Base-by-base conservation (phyloP, 2,113 vertebrate genomes). In the Perccottus glenii region DNA sequence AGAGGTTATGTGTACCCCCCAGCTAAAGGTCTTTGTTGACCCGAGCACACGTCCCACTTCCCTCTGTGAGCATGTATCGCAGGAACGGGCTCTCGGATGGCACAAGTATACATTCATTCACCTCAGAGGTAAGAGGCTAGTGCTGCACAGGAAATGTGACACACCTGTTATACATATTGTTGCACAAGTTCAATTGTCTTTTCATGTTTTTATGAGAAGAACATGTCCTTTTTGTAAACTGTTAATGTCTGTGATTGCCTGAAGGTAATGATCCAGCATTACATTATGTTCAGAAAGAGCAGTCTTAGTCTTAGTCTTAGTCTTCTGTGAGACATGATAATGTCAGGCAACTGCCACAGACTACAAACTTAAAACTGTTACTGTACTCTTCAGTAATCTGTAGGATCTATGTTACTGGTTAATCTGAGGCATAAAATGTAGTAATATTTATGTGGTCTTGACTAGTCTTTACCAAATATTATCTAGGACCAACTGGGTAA, bases 11-110 rank as follows among this genome's bases (percentile, higher is more conserved):
- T 71, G 81, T 76, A 67, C 50, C 56, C 67, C 71, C 69, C 73
- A 88, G 85, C 83, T 90, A 61, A 88, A 91, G 81, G 82, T 72
- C 53, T 64, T 61, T 46, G 85, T 61, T 9, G 73, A 77, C 82
- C 69, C 63, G 35, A 65, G 61, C 76, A 65, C 52, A 32, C 45
- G 66, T 69, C 69, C 16, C 64, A 75, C 32, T 70, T 71, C 50
- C 72, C 63, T 71, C 70, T 88, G 83, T 81, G 86, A 91, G 86
- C 79, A 93, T 93, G 91, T 93, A 93, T 89, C 91, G 88, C 84
- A 91, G 86, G 87, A 92, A 93, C 81, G 92, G 92, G 53, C 90
- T 92, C 48, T 89, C 83, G 38, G 89, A 90, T 81, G 89, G 88
- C 50, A 78, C 88, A 67, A 91, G 90, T 85, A 85, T 91, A 87